Base-by-base conservation (phyloP, 2,888 invertebrate species). In the Cataglyphis altisquamis region DNA sequence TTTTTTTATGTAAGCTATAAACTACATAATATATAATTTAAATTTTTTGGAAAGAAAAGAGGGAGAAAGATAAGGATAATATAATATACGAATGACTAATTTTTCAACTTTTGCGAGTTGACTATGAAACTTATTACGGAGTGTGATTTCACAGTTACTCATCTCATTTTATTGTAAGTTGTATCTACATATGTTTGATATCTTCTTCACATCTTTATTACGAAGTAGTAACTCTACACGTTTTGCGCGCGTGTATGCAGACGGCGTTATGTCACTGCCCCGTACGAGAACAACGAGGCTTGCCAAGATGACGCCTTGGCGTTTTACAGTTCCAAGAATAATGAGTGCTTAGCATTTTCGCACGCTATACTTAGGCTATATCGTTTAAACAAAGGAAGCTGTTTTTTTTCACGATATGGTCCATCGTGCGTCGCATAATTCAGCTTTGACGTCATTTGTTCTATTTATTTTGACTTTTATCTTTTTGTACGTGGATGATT, bases 221-320 rank as follows among this genome's bases (percentile, higher is more conserved):
- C 60, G 9, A 10, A 6, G 6, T 32, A 41, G n/a, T 62, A 52
- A 83, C 48, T 67, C 39, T 3, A 32, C 32, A n/a, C n/a, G n/a
- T 48, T 39, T 62, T n/a, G 36, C 52, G 25, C 2, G 55, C 60
- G 29, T 52, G 57, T 29, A 73, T 72, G 55, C 52, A 75, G 62
- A 91, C 90, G 88, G 88, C 91, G 91, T 93, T 91, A 92, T 92
- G 91, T 93, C 93, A 93, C 88, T 84, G 89, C 55, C 77, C 78
- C 45, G 57, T 68, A 21, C 32, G 45, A 72, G 78, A 78, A 78
- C 78, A 62, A 78, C 78, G 25, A 45, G 48, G 60, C 36, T 72
- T 80, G 72, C 78, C 78, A 80, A 80, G 78, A 80, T 80, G 72
- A 80, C 60, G 70, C 25, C 45, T 70, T 70, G 36, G 25, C 60